These are phyloP conservation scores for Epinotia demarniana DNA, from an alignment of 2,888 invertebrate species.

Conservation along the genomic window DNA sequence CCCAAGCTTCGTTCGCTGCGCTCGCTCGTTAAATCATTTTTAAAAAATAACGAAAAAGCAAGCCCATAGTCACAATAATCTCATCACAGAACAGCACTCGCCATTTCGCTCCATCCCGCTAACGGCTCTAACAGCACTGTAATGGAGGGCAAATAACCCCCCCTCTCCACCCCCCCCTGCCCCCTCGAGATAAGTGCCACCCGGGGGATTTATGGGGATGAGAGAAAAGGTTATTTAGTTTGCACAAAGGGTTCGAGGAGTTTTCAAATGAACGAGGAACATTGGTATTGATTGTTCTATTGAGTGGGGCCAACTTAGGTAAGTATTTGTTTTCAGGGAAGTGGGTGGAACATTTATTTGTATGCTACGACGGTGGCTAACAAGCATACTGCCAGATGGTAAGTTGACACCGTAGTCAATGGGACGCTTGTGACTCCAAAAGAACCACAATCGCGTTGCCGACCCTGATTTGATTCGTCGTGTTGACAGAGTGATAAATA, in stretches of 20 bases:
- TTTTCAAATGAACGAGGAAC: background rate
- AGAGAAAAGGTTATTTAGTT: constrained; percentile 9
- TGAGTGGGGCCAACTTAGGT: background rate
- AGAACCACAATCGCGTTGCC: too few species aligned
- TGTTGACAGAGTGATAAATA: too few species aligned
- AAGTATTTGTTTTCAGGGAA: too few species aligned
- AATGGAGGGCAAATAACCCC: constrained; percentile 60
- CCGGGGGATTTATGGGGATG: constrained; percentile 40
- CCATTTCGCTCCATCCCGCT: constrained; percentile 45
- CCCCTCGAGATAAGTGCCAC: constrained; percentile 53
- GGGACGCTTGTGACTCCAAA: too few species aligned
- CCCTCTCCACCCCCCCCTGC: constrained; percentile 45
- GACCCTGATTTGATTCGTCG: too few species aligned
- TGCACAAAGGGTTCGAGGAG: constrained; percentile 9
- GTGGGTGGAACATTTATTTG: too few species aligned
- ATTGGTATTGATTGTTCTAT: background rate
- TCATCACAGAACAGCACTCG: constrained; percentile 39
- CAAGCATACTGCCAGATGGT: too few species aligned
- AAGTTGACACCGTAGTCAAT: too few species aligned
- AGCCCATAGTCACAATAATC: background rate
- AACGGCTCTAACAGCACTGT: constrained; percentile 58
- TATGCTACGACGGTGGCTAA: too few species aligned
- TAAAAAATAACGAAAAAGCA: background rate
- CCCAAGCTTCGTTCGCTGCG: too few species aligned
- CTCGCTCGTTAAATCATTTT: background rate